phyloP scores from a whole-genome alignment of 2,888 invertebrate genomes.

The Phragmatobia fuliginosa region DNA sequence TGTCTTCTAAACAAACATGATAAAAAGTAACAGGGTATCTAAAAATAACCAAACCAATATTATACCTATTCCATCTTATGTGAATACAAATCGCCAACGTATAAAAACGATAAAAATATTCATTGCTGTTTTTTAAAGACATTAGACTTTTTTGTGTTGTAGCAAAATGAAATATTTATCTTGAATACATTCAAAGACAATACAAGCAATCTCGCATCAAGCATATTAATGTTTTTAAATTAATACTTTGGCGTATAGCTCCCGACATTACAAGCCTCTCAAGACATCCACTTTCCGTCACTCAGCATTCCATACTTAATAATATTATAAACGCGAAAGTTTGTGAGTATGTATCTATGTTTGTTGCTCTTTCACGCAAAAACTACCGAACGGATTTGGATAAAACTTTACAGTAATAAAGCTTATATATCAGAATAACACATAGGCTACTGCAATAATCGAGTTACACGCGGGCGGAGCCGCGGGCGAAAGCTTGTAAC shows the following conservation, averaged over 20 bases:
- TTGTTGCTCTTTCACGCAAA: too few relatives aligned
- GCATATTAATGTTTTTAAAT: background rate
- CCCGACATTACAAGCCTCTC: background rate
- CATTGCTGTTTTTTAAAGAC: background rate
- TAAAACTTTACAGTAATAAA: too few relatives aligned
- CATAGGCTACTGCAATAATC: too few relatives aligned
- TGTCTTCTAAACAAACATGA: too few relatives aligned
- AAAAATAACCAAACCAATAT: too few relatives aligned
- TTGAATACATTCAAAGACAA: background rate
- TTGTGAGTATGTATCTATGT: too few relatives aligned
- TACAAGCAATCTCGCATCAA: background rate
- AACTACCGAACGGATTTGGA: too few relatives aligned
- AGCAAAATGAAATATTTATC: background rate
- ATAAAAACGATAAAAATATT: background rate
- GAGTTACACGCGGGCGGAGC: too few relatives aligned
- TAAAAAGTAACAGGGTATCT: too few relatives aligned
- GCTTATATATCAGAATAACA: too few relatives aligned
- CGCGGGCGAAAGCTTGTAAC: too few relatives aligned
- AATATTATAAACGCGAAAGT: too few relatives aligned
- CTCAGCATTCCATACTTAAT: background rate
- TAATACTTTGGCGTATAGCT: constrained; percentile 5
- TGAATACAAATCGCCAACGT: background rate
- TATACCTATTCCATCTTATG: background rate
- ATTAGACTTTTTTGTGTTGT: background rate
- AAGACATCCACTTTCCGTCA: background rate